These are phyloP conservation scores for Apus apus DNA, from an alignment of 2,113 vertebrate genomes.

Conservation along the genomic window DNA sequence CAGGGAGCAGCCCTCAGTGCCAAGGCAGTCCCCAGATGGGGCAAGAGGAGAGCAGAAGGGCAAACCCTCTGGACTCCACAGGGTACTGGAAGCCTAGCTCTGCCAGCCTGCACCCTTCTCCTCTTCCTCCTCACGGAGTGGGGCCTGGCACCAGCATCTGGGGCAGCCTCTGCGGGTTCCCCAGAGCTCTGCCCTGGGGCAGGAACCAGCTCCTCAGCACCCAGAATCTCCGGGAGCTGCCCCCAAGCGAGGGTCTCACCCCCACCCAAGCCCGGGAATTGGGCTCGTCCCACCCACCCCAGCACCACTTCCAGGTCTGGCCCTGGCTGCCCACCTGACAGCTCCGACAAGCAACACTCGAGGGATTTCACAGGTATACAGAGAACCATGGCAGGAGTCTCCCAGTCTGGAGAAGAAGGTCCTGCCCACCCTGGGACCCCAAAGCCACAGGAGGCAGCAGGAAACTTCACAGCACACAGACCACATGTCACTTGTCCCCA, in stretches of 20 bases:
- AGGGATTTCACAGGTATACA: background rate
- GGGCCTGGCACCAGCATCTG: too few species aligned
- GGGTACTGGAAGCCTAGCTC: background rate
- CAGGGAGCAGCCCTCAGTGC: background rate
- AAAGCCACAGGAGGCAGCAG: too few species aligned
- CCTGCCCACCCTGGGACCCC: too few species aligned
- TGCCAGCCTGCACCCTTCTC: background rate
- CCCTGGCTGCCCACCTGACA: background rate
- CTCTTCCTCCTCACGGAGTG: background rate
- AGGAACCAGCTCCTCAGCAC: background rate
- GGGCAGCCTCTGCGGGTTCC: too few species aligned
- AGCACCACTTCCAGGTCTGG: background rate
- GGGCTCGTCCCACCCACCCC: background rate
- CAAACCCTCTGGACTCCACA: background rate
- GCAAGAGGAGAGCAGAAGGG: background rate
- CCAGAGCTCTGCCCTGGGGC: background rate
- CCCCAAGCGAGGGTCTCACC: too few species aligned
- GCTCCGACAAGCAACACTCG: rapidly evolving
- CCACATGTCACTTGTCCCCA: too few species aligned
- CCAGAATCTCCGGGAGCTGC: too few species aligned
- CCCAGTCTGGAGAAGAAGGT: background rate
- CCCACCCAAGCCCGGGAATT: too few species aligned
- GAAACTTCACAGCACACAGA: too few species aligned
- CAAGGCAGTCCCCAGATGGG: background rate
- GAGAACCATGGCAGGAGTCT: background rate